Conservation (phyloP, 37 sponge, comb jelly and placozoan genomes). For the Trichoplax adhaerens region DNA sequence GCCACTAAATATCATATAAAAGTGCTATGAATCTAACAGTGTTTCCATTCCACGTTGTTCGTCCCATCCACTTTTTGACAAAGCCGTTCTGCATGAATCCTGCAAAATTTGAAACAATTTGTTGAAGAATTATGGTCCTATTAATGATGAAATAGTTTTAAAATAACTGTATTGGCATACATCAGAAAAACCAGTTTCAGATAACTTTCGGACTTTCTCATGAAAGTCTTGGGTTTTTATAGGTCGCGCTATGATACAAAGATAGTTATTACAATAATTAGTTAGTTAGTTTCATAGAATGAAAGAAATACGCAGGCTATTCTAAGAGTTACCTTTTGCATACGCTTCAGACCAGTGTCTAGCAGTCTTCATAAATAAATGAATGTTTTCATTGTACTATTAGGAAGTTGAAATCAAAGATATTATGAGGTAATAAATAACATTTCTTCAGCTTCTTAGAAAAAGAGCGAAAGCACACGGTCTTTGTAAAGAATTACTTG, state of each 20-base stretch:
- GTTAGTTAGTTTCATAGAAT: neutral
- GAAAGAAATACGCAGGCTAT: neutral
- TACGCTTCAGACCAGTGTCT: constrained; percentile 84
- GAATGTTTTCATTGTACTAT: constrained; percentile 69
- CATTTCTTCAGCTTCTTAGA: neutral
- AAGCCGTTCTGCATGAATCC: too few relatives aligned
- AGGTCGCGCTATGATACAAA: neutral
- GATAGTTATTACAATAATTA: neutral
- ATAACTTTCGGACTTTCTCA: constrained; percentile 30
- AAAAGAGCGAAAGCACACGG: neutral
- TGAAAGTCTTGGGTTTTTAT: constrained; percentile 10
- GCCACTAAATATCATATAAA: too few relatives aligned
- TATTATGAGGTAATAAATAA: neutral
- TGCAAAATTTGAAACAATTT: too few relatives aligned
- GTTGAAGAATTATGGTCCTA: too few relatives aligned
- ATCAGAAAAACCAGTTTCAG: constrained; percentile 41
- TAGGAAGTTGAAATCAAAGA: neutral
- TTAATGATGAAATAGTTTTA: too few relatives aligned
- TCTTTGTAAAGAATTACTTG: constrained; percentile 13
- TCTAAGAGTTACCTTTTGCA: constrained; percentile 54
- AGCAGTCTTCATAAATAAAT: constrained; percentile 61
- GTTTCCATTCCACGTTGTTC: too few relatives aligned
- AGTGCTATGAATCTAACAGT: too few relatives aligned
- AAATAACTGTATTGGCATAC: neutral
- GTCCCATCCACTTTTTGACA: too few relatives aligned